These are phyloP conservation scores for Drosophila sproati DNA, from an alignment of 1,140 invertebrate genomes.

Conservation along the genomic window DNA sequence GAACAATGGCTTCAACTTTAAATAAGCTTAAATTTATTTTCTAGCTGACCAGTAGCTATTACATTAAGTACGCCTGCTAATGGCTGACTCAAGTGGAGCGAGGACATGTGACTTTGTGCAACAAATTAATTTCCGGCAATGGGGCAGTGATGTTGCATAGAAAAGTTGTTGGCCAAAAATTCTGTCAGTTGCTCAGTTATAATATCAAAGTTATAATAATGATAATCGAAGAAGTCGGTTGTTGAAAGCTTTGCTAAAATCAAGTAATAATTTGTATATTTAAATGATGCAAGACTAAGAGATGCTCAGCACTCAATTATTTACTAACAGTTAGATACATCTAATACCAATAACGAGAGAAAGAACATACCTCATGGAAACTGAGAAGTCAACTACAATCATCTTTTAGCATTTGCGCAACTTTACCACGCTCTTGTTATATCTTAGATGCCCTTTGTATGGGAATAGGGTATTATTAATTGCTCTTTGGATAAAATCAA, in stretches of 20 bases:
- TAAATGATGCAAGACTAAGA: background rate
- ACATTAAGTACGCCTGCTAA: slow-evolving; percentile 36
- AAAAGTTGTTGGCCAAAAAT: slow-evolving; percentile 55
- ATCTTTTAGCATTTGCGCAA: background rate
- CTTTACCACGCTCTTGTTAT: background rate
- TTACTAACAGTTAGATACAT: too few relatives aligned
- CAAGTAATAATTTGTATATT: background rate
- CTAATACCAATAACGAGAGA: too few relatives aligned
- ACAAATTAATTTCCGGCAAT: slow-evolving; percentile 59
- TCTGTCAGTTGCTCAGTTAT: slow-evolving; percentile 33
- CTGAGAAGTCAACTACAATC: background rate
- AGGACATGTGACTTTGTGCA: slow-evolving; percentile 50
- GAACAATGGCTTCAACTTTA: slow-evolving; percentile 45
- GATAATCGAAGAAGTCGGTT: background rate
- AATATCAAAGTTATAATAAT: slow-evolving; percentile 44
- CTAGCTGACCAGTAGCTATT: slow-evolving; percentile 36
- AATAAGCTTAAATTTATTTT: slow-evolving; percentile 59
- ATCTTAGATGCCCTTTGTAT: background rate
- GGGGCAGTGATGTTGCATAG: slow-evolving; percentile 26
- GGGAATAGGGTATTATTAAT: slow-evolving; percentile 62
- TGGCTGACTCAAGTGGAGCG: slow-evolving; percentile 20
- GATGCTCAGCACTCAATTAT: background rate
- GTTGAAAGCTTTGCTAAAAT: slow-evolving; percentile 3
- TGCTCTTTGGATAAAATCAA: slow-evolving; percentile 68
- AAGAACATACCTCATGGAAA: too few relatives aligned